phyloP scores from a whole-genome alignment of 2,888 invertebrate genomes.

The Hyposoter didymator region DNA sequence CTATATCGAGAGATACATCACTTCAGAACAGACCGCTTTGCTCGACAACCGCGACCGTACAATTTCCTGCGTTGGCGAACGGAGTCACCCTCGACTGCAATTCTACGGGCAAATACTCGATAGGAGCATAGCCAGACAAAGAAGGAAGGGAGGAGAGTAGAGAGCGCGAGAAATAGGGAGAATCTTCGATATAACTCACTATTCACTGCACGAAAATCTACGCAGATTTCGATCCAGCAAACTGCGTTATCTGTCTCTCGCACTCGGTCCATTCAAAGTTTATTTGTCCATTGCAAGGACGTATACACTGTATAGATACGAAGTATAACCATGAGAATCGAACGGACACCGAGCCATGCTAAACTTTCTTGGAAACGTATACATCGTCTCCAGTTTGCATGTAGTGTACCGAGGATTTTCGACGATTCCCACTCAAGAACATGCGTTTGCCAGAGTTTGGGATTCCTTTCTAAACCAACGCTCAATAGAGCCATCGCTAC shows the following conservation, averaged over 20 bases:
- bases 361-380: constrained; percentile 48
- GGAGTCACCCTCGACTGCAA: constrained; percentile 31
- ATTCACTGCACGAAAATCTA: constrained; percentile 40
- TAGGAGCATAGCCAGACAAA: constrained; percentile 6
- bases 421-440: constrained; percentile 13
- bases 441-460: constrained; percentile 22
- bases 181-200: constrained; percentile 36
- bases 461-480: constrained; percentile 30
- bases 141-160: not conserved
- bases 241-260: constrained; percentile 49
- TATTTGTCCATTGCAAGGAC: constrained; percentile 54
- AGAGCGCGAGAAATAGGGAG: constrained; percentile 4
- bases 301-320: not conserved
- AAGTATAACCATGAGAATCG: constrained; percentile 3
- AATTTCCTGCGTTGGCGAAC: constrained; percentile 49
- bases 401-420: constrained; percentile 8
- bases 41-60: constrained; percentile 49
- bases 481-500: constrained; percentile 8
- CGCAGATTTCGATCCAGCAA: constrained; percentile 48
- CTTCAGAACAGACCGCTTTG: constrained; percentile 38
- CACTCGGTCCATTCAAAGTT: constrained; percentile 36
- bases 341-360: constrained; percentile 14
- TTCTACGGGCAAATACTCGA: constrained; percentile 37
- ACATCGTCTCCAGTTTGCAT: constrained; percentile 15
- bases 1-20: constrained; percentile 8